Evolutionary conservation across 2,113 vertebrate species (phyloP).

Genomic region (Melozone crissalis): DNA sequence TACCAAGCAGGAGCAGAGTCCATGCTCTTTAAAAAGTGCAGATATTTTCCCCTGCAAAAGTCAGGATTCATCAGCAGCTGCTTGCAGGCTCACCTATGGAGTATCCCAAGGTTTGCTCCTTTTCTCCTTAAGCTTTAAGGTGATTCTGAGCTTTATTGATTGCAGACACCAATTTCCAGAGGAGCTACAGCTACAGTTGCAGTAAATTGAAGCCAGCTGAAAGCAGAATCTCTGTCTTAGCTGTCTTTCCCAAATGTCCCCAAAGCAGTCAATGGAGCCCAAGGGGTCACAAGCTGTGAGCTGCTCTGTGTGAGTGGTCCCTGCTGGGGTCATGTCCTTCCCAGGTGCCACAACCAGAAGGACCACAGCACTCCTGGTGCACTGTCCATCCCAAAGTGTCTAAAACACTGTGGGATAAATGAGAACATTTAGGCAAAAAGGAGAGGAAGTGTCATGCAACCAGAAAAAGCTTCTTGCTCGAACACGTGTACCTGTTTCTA

Average conservation of each 20-base stretch:
- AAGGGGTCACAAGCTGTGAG: not conserved
- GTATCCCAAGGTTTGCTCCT: not conserved
- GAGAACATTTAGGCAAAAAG: not conserved
- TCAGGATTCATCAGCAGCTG: not conserved
- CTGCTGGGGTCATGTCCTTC: rapidly evolving
- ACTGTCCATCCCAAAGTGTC: not conserved
- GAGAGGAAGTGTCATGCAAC: not conserved
- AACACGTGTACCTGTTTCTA: not conserved
- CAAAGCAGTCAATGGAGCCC: rapidly evolving
- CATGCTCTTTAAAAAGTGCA: not conserved
- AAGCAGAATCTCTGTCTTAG: not conserved
- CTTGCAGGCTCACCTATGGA: rapidly evolving
- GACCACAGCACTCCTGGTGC: not conserved
- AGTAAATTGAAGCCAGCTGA: not conserved
- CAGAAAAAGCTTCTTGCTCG: not conserved
- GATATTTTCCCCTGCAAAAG: not conserved
- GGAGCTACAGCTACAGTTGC: not conserved
- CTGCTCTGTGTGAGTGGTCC: not conserved
- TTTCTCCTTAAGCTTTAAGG: not conserved
- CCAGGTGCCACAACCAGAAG: rapidly evolving
- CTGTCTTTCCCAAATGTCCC: not conserved
- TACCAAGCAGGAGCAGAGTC: not conserved
- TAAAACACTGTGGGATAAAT: not conserved
- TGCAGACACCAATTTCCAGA: not conserved
- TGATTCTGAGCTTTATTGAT: not conserved